These are phyloP conservation scores for Aphis craccivora DNA, from an alignment of 1,140 invertebrate genomes.

Conservation along the genomic window DNA sequence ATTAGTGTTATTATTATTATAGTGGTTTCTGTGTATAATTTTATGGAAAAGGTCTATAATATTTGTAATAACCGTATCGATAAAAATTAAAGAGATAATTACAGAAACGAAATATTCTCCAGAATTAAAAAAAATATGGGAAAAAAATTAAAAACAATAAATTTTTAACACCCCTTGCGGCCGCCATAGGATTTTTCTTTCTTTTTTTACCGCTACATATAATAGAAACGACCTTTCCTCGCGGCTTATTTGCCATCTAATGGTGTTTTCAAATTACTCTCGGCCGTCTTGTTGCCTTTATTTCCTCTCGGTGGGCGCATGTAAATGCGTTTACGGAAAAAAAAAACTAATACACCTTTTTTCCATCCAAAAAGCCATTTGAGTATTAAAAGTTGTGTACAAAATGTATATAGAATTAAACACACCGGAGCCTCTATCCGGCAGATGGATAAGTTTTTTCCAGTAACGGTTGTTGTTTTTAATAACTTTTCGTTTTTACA, in stretches of 20 bases:
- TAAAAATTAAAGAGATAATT: slow-evolving; percentile 57
- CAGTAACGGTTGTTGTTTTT: slow-evolving; percentile 56
- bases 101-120: not conserved
- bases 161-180: slow-evolving; percentile 54
- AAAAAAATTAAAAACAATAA: slow-evolving; percentile 53
- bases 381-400: slow-evolving; percentile 57
- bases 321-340: not conserved
- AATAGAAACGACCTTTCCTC: slow-evolving; percentile 56
- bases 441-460: slow-evolving; percentile 50
- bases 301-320: slow-evolving; percentile 36
- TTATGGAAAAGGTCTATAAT: not conserved
- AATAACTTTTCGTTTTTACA: slow-evolving; percentile 58
- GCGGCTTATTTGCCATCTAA: slow-evolving; percentile 39
- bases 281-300: slow-evolving; percentile 47
- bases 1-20: not conserved
- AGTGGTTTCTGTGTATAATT: not conserved
- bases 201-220: slow-evolving; percentile 33
- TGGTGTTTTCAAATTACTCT: slow-evolving; percentile 50
- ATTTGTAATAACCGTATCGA: slow-evolving; percentile 43
- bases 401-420: slow-evolving; percentile 56
- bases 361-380: slow-evolving; percentile 42
- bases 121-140: not conserved
- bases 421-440: slow-evolving; percentile 56
- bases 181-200: not conserved
- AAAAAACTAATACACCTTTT: slow-evolving; percentile 54